phyloP scores from a whole-genome alignment of 2,888 invertebrate species.

The Linnaemya tessellans region DNA sequence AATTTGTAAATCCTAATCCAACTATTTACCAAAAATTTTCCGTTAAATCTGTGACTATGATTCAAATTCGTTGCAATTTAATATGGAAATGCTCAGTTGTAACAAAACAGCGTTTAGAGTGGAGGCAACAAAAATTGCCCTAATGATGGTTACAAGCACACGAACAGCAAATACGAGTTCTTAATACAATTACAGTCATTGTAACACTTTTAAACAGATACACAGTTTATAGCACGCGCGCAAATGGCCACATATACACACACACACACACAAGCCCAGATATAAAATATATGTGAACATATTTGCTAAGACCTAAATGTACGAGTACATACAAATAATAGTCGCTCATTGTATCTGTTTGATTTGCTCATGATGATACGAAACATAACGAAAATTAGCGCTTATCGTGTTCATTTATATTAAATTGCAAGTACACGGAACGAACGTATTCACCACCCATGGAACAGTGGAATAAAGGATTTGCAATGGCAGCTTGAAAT shows the following conservation, averaged over 20 bases:
- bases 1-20: no score
- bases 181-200: constrained; percentile 1
- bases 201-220: neutral
- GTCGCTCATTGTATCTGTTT: constrained; percentile 27
- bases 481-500: neutral
- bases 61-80: no score
- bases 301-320: neutral
- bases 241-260: neutral
- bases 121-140: constrained; percentile 9
- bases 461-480: constrained; percentile 9
- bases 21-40: no score
- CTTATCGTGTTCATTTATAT: constrained; percentile 68
- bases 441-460: neutral
- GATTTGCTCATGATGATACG: constrained; percentile 67
- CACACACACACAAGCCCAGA: neutral
- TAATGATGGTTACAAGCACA: constrained; percentile 47
- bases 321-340: neutral
- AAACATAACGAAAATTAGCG: constrained; percentile 65
- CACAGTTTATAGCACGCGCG: neutral
- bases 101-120: neutral
- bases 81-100: neutral
- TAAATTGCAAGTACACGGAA: constrained; percentile 64
- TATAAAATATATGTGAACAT: neutral
- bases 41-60: no score
- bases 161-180: neutral